phyloP scores from a whole-genome alignment of 2,797 vertebrate species.

The Falco rusticolus region DNA sequence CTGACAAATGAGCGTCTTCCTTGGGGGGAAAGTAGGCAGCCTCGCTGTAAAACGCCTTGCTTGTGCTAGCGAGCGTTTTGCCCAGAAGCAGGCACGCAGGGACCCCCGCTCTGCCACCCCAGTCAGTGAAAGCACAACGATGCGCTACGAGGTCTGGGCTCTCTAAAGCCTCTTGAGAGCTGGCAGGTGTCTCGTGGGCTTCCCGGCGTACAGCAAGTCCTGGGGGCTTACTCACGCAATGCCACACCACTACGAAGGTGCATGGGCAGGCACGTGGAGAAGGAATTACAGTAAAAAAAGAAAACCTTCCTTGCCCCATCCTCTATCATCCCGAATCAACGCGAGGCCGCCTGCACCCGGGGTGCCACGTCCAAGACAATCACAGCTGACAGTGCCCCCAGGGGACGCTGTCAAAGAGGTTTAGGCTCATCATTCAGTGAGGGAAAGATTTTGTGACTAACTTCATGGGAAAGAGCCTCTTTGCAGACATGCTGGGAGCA shows the following conservation, averaged over 20 bases:
- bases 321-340: neutral
- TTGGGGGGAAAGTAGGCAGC: neutral
- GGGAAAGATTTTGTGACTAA: neutral
- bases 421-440: neutral
- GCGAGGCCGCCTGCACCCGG: neutral
- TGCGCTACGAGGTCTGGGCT: neutral
- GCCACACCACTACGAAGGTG: rapidly evolving
- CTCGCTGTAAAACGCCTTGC: neutral
- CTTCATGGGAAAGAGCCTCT: neutral
- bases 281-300: neutral
- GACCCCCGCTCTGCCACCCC: rapidly evolving
- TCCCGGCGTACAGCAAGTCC: neutral
- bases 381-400: neutral
- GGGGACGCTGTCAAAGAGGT: constrained; percentile 17
- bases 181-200: neutral
- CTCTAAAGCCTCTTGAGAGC: neutral
- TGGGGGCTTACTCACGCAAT: neutral
- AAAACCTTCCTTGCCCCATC: neutral
- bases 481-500: neutral
- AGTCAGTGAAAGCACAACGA: neutral
- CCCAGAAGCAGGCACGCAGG: neutral
- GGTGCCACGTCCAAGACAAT: constrained; percentile 21
- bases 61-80: neutral
- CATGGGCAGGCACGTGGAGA: neutral
- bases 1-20: neutral